Evolutionary conservation across 2,888 invertebrate species (phyloP).

Genomic region (Ischnura elegans): DNA sequence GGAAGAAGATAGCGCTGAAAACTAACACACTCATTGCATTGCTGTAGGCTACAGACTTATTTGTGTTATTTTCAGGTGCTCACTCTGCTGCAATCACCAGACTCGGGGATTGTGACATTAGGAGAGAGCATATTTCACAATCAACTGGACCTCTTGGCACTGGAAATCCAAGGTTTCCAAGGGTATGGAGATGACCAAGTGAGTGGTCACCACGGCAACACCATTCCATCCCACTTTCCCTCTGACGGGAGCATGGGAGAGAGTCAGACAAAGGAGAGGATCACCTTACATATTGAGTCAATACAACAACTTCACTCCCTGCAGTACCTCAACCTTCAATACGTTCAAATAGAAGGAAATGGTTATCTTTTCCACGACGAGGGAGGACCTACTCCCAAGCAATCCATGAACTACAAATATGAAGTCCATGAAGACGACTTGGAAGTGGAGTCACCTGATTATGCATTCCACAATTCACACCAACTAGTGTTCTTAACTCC

Average conservation of each 20-base stretch:
- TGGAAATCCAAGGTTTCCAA: slow-evolving; percentile 82
- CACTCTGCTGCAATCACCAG: slow-evolving; percentile 81
- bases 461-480: background rate
- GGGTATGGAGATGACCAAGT: slow-evolving; percentile 71
- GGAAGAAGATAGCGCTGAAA: too few relatives aligned
- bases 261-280: background rate
- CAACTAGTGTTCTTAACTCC: slow-evolving; percentile 70
- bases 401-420: slow-evolving; percentile 56
- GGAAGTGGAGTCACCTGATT: background rate
- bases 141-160: slow-evolving; percentile 80
- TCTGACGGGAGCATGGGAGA: background rate
- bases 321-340: slow-evolving; percentile 81
- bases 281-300: slow-evolving; percentile 74
- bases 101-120: slow-evolving; percentile 78
- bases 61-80: slow-evolving; percentile 75
- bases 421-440: slow-evolving; percentile 23
- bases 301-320: slow-evolving; percentile 75
- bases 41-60: background rate
- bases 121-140: slow-evolving; percentile 78
- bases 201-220: slow-evolving; percentile 54
- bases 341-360: slow-evolving; percentile 76
- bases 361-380: slow-evolving; percentile 62
- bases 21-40: too few relatives aligned
- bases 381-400: slow-evolving; percentile 31
- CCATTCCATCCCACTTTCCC: background rate